Evolutionary conservation across 2,888 invertebrate genomes (phyloP).

Genomic region (Platycheirus rosarum): DNA sequence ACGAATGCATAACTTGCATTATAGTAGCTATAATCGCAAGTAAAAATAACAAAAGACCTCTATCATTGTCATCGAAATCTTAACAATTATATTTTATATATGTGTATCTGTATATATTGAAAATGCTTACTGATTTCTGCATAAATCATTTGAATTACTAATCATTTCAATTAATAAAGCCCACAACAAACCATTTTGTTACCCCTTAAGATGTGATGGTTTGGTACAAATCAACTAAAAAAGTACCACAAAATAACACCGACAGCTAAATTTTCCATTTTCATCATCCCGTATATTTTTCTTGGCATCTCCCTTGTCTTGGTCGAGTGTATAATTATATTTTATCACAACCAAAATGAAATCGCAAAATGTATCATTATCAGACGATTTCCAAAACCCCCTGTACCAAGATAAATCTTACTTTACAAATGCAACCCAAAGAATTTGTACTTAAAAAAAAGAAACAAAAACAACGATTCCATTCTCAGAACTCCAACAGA

Average conservation of each 20-base stretch:
- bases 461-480: background rate
- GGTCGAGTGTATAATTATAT: conserved; percentile 64
- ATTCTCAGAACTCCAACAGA: conserved; percentile 6
- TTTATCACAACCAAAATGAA: conserved; percentile 56
- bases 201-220: conserved; percentile 33
- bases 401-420: background rate
- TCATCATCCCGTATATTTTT: too few relatives aligned
- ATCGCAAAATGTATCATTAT: conserved; percentile 39
- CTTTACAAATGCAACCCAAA: conserved; percentile 29
- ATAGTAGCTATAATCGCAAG: too few relatives aligned
- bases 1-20: too few relatives aligned
- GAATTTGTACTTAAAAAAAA: conserved; percentile 12
- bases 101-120: too few relatives aligned
- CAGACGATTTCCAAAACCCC: background rate
- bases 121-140: conserved; percentile 58
- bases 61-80: too few relatives aligned
- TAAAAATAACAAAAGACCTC: too few relatives aligned
- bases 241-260: conserved; percentile 49
- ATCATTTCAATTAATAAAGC: conserved; percentile 55
- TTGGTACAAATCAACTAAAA: conserved; percentile 50
- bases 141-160: conserved; percentile 64
- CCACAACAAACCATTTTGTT: conserved; percentile 62
- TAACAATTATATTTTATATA: too few relatives aligned
- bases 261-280: conserved; percentile 69
- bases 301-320: conserved; percentile 37